Percentiles rank a stretch among this genome's conserved stretches.
phyloP scores from a whole-genome alignment of 2,888 invertebrate species.

The Mesorhabditis sp. region DNA sequence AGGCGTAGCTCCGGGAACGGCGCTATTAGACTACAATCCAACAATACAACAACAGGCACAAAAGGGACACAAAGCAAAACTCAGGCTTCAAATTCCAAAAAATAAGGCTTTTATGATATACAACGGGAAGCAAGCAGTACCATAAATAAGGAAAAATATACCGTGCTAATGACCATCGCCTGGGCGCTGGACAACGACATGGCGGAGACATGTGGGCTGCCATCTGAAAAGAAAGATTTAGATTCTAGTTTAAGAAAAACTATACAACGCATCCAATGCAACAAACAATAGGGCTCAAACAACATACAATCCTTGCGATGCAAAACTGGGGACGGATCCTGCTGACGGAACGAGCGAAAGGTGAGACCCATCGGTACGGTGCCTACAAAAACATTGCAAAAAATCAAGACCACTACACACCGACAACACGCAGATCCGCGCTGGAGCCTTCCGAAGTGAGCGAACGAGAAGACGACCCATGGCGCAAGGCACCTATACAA shows the following conservation, averaged over 20 bases:
- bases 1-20: slow-evolving; percentile 4
- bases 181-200: no score
- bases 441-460: slow-evolving; percentile 15
- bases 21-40: slow-evolving; percentile 16
- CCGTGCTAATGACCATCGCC: no score
- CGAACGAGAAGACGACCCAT: no score
- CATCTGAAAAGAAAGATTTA: slow-evolving; percentile 25
- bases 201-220: slow-evolving; percentile 17
- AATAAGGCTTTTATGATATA: no score
- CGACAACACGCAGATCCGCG: slow-evolving; percentile 24
- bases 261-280: not conserved
- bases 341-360: slow-evolving; percentile 39
- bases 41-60: slow-evolving; percentile 7
- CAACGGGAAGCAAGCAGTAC: no score
- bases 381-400: not conserved
- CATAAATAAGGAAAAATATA: no score
- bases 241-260: not conserved
- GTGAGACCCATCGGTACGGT: slow-evolving; percentile 33
- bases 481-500: no score
- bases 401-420: slow-evolving; percentile 11
- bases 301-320: slow-evolving; percentile 47
- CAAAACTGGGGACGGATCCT: slow-evolving; percentile 46
- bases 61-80: no score
- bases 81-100: no score
- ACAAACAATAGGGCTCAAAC: not conserved